phyloP scores from a whole-genome alignment of 1,140 invertebrate species.

The Radopholus similis region DNA sequence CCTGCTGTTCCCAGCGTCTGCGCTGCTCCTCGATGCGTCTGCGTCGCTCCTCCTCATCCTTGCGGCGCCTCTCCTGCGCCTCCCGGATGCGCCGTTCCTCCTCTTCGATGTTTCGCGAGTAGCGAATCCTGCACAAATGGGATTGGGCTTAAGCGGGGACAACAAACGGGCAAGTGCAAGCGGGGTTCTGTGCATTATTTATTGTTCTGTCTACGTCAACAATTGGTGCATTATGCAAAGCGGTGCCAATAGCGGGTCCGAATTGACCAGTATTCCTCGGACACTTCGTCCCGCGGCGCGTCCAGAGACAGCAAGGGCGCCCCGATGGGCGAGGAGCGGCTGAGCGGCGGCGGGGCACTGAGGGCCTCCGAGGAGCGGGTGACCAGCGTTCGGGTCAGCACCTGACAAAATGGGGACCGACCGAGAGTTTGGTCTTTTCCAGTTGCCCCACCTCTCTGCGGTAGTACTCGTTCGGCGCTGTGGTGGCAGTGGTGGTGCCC shows the following conservation, averaged over 20 bases:
- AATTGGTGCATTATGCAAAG: neutral
- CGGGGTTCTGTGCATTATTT: no score
- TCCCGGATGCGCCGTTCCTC: conserved; percentile 55
- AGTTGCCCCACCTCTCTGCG: conserved; percentile 42
- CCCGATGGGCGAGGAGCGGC: conserved; percentile 45
- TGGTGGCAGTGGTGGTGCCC: neutral
- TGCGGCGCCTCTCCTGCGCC: conserved; percentile 41
- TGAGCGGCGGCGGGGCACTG: conserved; percentile 34
- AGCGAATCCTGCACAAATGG: conserved; percentile 14
- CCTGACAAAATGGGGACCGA: conserved; percentile 21
- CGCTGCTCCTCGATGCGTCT: conserved; percentile 46
- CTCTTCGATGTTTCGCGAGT: conserved; percentile 52
- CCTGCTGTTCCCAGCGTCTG: conserved; percentile 42
- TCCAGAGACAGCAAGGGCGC: conserved; percentile 31
- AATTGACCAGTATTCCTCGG: conserved; percentile 43
- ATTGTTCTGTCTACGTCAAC: no score
- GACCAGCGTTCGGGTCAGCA: conserved; percentile 55
- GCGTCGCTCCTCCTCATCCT: conserved; percentile 55
- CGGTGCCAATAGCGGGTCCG: neutral
- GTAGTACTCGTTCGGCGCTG: conserved; percentile 49
- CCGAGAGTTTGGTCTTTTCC: neutral
- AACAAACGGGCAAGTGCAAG: no score
- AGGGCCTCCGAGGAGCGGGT: conserved; percentile 57
- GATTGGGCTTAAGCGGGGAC: neutral
- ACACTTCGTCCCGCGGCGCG: conserved; percentile 45